Evolutionary conservation across 2,113 vertebrate genomes (phyloP).

Genomic region (Condylura cristata): DNA sequence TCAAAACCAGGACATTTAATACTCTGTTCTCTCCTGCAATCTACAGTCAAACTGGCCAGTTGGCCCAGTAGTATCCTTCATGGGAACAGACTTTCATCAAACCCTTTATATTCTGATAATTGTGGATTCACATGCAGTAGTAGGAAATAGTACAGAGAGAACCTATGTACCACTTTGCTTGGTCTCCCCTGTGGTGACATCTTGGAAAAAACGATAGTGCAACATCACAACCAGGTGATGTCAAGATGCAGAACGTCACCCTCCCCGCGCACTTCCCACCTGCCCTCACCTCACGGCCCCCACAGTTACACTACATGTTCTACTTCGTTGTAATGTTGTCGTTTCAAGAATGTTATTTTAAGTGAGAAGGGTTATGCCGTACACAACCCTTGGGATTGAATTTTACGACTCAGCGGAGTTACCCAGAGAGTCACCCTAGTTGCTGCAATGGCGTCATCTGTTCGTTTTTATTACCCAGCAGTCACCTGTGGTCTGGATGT

Average conservation of each 20-base stretch:
- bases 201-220: background rate
- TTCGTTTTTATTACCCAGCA: background rate
- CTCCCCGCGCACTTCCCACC: background rate
- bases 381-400: background rate
- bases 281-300: background rate
- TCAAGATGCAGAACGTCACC: no score
- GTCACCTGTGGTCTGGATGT: background rate
- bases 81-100: background rate
- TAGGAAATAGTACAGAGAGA: background rate
- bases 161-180: background rate
- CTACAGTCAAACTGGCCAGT: background rate
- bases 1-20: background rate
- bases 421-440: background rate
- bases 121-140: background rate
- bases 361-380: background rate
- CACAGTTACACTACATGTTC: background rate
- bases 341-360: background rate
- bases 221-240: background rate
- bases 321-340: background rate
- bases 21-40: background rate
- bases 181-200: background rate
- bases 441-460: background rate
- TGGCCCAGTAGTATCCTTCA: background rate
- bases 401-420: background rate
- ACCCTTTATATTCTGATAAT: constrained; percentile 27